Conservation (phyloP, 2,113 vertebrate species). For the Gavialis gangeticus region DNA sequence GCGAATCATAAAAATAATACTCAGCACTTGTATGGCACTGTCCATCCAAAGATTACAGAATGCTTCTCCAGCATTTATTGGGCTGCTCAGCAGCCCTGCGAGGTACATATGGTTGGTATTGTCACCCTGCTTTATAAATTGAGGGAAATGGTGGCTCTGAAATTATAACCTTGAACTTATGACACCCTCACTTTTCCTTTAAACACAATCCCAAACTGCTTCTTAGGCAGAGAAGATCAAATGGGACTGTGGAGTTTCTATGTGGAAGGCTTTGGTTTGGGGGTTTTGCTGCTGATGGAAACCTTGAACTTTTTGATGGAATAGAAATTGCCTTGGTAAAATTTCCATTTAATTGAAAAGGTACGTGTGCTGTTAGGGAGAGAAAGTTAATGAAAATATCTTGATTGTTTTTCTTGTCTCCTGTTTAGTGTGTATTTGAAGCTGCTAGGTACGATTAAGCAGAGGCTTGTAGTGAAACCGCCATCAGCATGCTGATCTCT, state of each 20-base stretch:
- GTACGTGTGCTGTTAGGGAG: neutral
- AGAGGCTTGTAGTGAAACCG: too few species aligned
- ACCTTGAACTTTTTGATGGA: neutral
- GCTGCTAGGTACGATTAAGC: too few species aligned
- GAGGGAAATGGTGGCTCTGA: rapidly evolving
- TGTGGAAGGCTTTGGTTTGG: neutral
- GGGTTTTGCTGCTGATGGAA: neutral
- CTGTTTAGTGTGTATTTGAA: too few species aligned
- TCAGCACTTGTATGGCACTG: neutral
- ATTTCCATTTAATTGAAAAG: neutral
- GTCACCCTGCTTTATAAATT: neutral
- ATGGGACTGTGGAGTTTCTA: neutral
- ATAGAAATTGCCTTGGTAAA: neutral
- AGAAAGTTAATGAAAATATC: neutral
- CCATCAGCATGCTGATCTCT: too few species aligned
- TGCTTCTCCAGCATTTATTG: too few species aligned
- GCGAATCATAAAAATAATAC: too few species aligned
- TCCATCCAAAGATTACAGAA: rapidly evolving
- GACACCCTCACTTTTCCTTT: neutral
- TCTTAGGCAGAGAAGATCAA: neutral
- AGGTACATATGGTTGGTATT: neutral
- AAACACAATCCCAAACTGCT: neutral
- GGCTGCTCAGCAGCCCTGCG: neutral
- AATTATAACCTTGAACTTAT: rapidly evolving
- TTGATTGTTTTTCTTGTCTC: neutral